These are phyloP conservation scores for Felis catus DNA, from an alignment of 2,113 vertebrate species.

Conservation along the genomic window F.catus_Fca126_mat1.0 CM031415.1:91033501-91034000, in stretches of 20 bases:
- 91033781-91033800: background rate
- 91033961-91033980: background rate
- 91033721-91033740: background rate
- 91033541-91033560: background rate
- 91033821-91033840: background rate
- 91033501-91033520: background rate
- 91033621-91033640: background rate
- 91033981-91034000: background rate
- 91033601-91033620: background rate
- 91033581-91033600: background rate
- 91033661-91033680: background rate
- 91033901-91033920: background rate
- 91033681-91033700: background rate
- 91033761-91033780: background rate
- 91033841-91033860: background rate
- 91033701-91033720: background rate
- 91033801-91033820: background rate
- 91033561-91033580: background rate
- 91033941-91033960: background rate
- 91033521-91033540: background rate
- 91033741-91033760: background rate
- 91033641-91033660: background rate
- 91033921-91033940: background rate
- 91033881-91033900: background rate
- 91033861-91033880: background rate